Evolutionary conservation across 2,113 vertebrate genomes (phyloP), one percentile per base, ranked within the genome.

Genomic region (Poicephalus meyeri): DNA sequence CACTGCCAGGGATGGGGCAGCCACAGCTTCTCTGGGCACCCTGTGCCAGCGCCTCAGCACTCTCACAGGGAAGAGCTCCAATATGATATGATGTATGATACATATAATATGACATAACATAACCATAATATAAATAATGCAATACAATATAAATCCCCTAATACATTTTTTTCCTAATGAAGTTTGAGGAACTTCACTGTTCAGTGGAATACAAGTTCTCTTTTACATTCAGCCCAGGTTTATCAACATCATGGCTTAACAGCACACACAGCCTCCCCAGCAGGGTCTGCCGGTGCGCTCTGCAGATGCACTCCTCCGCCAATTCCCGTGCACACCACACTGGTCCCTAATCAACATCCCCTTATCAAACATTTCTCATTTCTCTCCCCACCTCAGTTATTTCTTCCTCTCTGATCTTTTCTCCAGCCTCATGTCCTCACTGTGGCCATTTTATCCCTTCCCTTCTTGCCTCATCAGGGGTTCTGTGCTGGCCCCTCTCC

Each of bases 401-500:
- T 80, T 80, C 24, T 65, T 88, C 58, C 71, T 61, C 74, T 76
- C 85, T 17, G 52, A 95, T 74, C 18, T 88, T 33, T 82, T 33
- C 69, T 80, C 53, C 68, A 77, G 83, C 41, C 64, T 58, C 83
- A 44, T 8, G 0, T 60, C 53, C 81, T 86, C 8, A 0, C 44
- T 7, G 0, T 33, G 80, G 84, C 65, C 5, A 1, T 0, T 2
- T 50, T 78, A 83, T 56, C 68, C 94, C n/a, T 93, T 89, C 74
- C 71, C 74, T 91, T 80, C 93, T 68, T 91, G 74, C 63, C 58
- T 70, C 71, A 69, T 77, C 88, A 85, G 86, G 69, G 82, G 66
- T 65, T 95, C 68, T 80, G 53, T 23, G 82, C 86, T 95, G 92
- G 94, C 92, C 77, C 44, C 79, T 83, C 86, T 96, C 95, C 95